Conservation (phyloP, 1,140 invertebrate genomes). For the Microplitis mediator region DNA sequence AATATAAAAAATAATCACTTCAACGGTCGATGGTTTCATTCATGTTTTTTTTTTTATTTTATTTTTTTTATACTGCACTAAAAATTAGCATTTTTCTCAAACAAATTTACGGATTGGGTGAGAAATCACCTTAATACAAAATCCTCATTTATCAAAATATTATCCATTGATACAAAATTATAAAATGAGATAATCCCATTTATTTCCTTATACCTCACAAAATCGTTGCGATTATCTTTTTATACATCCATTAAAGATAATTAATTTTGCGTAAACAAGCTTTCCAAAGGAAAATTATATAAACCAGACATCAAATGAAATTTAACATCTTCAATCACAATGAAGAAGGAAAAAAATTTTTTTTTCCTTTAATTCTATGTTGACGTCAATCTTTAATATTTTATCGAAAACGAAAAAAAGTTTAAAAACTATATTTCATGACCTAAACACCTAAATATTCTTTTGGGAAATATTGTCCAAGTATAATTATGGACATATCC, state of each 20-base stretch:
- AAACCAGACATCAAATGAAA: too few relatives aligned
- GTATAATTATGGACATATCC: not conserved
- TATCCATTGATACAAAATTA: not conserved
- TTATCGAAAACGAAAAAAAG: too few relatives aligned
- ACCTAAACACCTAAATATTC: not conserved
- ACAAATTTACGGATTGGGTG: not conserved
- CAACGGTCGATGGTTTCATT: not conserved
- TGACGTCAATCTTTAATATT: too few relatives aligned
- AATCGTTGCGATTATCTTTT: conserved; percentile 6
- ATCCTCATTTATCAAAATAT: not conserved
- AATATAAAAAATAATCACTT: too few relatives aligned
- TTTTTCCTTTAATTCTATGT: too few relatives aligned
- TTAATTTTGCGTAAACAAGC: not conserved
- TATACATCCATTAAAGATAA: not conserved
- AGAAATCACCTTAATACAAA: not conserved
- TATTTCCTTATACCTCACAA: not conserved
- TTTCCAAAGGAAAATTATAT: not conserved
- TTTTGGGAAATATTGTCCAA: not conserved
- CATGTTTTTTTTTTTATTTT: not conserved
- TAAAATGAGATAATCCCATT: not conserved
- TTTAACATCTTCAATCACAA: too few relatives aligned
- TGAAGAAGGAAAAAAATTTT: too few relatives aligned
- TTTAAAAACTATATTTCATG: too few relatives aligned
- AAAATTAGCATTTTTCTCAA: not conserved
- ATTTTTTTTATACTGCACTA: not conserved